phyloP scores from a whole-genome alignment of 2,888 invertebrate species.

The Lamellibrachia columna region DNA sequence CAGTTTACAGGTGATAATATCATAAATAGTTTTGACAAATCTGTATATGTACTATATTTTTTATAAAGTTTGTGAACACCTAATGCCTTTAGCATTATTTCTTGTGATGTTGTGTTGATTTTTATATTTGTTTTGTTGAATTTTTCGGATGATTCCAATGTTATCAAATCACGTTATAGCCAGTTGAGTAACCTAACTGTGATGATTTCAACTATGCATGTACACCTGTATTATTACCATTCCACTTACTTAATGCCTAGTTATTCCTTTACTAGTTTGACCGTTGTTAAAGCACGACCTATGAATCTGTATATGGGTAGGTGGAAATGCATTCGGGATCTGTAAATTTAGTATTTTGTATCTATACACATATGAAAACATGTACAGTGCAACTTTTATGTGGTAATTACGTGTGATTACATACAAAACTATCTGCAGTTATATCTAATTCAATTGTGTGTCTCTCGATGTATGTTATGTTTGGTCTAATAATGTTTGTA shows the following conservation, averaged over 20 bases:
- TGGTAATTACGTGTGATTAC: neutral
- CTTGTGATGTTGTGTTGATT: neutral
- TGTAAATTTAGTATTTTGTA: neutral
- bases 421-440: neutral
- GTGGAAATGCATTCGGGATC: neutral
- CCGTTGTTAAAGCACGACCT: neutral
- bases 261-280: neutral
- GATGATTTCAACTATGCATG: neutral
- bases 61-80: neutral
- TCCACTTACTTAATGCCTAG: neutral
- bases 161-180: constrained; percentile 4
- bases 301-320: neutral
- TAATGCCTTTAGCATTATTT: neutral
- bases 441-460: neutral
- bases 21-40: neutral
- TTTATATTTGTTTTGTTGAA: neutral
- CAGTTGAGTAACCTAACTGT: neutral
- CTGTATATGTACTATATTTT: neutral
- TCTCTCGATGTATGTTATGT: neutral
- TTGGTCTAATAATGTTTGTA: neutral
- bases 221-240: neutral
- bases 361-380: neutral
- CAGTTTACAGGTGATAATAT: neutral
- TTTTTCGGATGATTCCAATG: neutral
- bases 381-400: neutral